Percentiles rank a stretch among this genome's conserved stretches.
phyloP scores from a whole-genome alignment of 1,140 invertebrate species.

The Dermatophagoides farinae region DNA sequence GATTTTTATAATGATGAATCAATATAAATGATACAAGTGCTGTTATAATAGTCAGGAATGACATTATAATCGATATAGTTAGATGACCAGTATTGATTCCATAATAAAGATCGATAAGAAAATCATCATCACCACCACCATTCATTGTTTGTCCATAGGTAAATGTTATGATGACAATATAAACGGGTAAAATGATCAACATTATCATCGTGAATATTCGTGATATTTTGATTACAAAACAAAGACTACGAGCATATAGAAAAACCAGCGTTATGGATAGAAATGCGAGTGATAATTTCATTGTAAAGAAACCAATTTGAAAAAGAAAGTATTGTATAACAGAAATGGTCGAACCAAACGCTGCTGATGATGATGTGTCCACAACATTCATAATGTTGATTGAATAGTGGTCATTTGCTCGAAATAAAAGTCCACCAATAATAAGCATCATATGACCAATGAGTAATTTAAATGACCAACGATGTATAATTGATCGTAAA shows the following conservation, averaged over 20 bases:
- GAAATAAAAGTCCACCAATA: constrained; percentile 45
- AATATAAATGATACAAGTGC: constrained; percentile 49
- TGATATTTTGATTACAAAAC: constrained; percentile 39
- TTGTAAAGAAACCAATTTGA: constrained; percentile 47
- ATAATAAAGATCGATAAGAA: constrained; percentile 44
- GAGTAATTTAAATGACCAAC: constrained; percentile 51
- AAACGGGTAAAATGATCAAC: too few relatives aligned
- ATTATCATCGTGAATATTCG: background rate
- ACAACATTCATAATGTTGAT: constrained; percentile 31
- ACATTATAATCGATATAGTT: constrained; percentile 36
- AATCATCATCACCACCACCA: background rate
- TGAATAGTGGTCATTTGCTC: background rate
- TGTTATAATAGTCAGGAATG: constrained; percentile 38
- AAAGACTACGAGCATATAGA: constrained; percentile 53
- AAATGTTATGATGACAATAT: background rate
- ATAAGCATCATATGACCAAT: constrained; percentile 45
- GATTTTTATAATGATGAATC: constrained; percentile 33
- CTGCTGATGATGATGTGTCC: background rate
- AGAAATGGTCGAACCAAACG: background rate
- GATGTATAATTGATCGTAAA: constrained; percentile 55
- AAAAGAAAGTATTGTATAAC: constrained; percentile 43
- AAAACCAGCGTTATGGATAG: constrained; percentile 57
- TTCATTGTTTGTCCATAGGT: background rate
- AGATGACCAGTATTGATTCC: constrained; percentile 52
- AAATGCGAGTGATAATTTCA: constrained; percentile 58